Conservation (phyloP, 1,140 invertebrate species). For the Ctenoplectra terminalis region DNA sequence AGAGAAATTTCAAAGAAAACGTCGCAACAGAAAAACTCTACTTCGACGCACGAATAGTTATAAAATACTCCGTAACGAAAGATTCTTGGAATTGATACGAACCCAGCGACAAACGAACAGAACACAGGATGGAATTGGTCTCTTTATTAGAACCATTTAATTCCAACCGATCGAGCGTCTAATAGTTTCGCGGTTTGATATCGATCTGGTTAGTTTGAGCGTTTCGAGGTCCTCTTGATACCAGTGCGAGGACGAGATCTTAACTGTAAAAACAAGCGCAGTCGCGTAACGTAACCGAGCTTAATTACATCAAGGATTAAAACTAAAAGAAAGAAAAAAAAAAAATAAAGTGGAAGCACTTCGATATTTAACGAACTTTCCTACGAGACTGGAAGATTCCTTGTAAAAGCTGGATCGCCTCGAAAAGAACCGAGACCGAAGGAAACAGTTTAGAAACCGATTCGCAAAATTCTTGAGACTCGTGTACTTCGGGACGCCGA, state of each 20-base stretch:
- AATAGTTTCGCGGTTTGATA: constrained; percentile 22
- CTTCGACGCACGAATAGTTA: too few relatives aligned
- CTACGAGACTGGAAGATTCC: background rate
- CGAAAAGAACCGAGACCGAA: background rate
- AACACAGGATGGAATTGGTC: too few relatives aligned
- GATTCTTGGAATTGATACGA: too few relatives aligned
- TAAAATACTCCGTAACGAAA: too few relatives aligned
- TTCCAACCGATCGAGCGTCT: constrained; percentile 7
- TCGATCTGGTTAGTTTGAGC: constrained; percentile 3
- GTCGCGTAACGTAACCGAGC: background rate
- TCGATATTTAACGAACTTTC: constrained; percentile 23
- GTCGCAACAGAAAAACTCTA: too few relatives aligned
- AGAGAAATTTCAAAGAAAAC: too few relatives aligned
- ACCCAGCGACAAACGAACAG: too few relatives aligned
- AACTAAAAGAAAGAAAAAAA: background rate
- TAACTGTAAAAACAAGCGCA: background rate
- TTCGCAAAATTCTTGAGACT: background rate
- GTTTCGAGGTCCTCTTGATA: constrained; percentile 18
- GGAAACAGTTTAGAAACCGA: background rate
- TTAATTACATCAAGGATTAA: constrained; percentile 21
- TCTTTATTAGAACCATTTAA: too few relatives aligned
- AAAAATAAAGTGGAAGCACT: background rate
- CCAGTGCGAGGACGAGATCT: background rate
- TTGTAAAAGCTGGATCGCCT: background rate
- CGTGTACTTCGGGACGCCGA: too few relatives aligned